phyloP scores from a whole-genome alignment of 2,113 vertebrate species.

The Chaetura pelagica region DNA sequence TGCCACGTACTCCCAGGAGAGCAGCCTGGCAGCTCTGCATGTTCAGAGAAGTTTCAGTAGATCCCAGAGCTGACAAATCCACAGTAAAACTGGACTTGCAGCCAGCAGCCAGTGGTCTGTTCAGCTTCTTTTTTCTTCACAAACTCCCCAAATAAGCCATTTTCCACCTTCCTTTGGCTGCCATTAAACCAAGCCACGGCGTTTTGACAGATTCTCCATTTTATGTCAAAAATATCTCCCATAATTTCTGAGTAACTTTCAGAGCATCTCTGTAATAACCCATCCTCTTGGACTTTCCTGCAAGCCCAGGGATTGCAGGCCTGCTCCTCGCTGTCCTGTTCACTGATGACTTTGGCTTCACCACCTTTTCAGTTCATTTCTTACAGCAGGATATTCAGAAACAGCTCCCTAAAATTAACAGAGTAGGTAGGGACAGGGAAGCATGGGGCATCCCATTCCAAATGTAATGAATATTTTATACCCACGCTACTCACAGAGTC shows the following conservation, averaged over 20 bases:
- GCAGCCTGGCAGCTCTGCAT: not conserved
- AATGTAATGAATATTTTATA: not conserved
- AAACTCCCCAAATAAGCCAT: not conserved
- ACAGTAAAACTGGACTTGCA: not conserved
- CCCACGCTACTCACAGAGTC: not conserved
- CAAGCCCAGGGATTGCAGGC: not conserved
- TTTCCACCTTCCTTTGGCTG: not conserved
- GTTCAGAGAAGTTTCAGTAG: not conserved
- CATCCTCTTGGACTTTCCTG: not conserved
- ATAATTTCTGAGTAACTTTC: not conserved
- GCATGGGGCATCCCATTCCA: not conserved
- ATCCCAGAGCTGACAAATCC: not conserved
- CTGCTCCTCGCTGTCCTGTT: not conserved
- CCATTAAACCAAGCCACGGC: not conserved
- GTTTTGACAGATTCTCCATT: not conserved
- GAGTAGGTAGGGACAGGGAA: not conserved
- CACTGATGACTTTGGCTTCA: not conserved
- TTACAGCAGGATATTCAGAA: not conserved
- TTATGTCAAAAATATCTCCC: not conserved
- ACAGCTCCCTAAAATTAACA: not conserved
- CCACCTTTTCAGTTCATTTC: not conserved
- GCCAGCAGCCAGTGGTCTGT: not conserved
- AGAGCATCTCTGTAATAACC: not conserved
- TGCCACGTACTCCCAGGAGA: not conserved
- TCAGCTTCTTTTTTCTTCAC: not conserved